Percentiles rank a stretch among this genome's conserved stretches.
These are phyloP conservation scores for Sebastes taczanowskii DNA, from an alignment of 2,797 vertebrate genomes.

Conservation along the genomic window DNA sequence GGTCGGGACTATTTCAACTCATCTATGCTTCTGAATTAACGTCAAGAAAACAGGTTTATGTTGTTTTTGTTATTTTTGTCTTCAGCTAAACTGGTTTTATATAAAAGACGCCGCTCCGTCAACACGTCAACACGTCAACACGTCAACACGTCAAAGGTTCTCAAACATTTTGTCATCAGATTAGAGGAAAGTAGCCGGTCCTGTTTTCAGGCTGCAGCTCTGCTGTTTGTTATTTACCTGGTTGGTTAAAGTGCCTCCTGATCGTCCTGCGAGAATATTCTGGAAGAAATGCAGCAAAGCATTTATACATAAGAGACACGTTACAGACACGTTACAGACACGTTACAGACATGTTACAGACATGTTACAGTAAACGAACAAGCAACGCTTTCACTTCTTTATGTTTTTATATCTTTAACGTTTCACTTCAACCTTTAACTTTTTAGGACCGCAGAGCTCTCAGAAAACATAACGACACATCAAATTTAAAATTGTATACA, in stretches of 20 bases:
- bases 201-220: background rate
- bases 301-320: background rate
- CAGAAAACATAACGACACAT: background rate
- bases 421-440: background rate
- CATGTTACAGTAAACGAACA: background rate
- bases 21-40: constrained; percentile 44
- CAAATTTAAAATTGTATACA: background rate
- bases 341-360: background rate
- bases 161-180: background rate
- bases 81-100: background rate
- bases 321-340: background rate
- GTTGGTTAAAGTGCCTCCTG: constrained; percentile 54
- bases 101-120: background rate
- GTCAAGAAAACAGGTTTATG: constrained; percentile 6
- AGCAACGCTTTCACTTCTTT: background rate
- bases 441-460: background rate
- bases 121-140: background rate
- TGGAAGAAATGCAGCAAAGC: background rate
- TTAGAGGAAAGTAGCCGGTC: background rate
- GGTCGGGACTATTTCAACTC: constrained; percentile 42
- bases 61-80: background rate
- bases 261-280: background rate
- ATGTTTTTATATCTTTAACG: background rate
- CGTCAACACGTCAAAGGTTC: background rate
- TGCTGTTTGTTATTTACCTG: background rate